Percentiles rank a stretch among this genome's conserved stretches.
Conservation (phyloP, 2,888 invertebrate species). For the Hyles lineata region DNA sequence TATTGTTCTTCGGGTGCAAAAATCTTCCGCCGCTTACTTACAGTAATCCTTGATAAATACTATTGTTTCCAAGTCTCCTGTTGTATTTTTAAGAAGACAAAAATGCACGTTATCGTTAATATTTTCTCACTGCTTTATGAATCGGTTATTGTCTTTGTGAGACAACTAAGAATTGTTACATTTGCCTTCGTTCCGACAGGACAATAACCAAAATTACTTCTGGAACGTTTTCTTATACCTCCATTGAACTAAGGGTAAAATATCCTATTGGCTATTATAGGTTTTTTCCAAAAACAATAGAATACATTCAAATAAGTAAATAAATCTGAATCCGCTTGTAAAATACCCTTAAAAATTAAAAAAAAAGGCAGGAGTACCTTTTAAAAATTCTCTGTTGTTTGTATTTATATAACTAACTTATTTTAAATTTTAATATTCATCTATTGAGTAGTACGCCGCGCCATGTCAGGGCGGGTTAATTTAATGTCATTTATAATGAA, state of each 20-base stretch:
- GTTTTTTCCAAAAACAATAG: not conserved
- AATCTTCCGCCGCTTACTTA: conserved; percentile 18
- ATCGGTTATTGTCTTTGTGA: conserved; percentile 48
- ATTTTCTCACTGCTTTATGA: conserved; percentile 43
- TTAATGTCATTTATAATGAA: conserved; percentile 5
- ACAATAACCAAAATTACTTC: conserved; percentile 25
- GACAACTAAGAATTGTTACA: conserved; percentile 37
- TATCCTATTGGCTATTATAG: not conserved
- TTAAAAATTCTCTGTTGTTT: not conserved
- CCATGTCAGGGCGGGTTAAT: not conserved
- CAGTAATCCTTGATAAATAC: conserved; percentile 27
- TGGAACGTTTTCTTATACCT: not conserved
- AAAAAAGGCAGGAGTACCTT: no score
- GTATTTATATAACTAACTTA: not conserved
- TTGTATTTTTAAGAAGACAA: conserved; percentile 26
- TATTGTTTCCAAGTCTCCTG: conserved; percentile 22
- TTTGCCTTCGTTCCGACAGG: conserved; percentile 27
- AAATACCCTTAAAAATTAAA: not conserved
- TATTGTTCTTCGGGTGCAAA: conserved; percentile 15
- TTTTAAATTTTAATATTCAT: not conserved
- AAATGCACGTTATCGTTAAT: conserved; percentile 29
- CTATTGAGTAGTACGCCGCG: not conserved
- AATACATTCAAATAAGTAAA: not conserved
- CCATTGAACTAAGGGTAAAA: not conserved
- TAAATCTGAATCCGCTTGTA: not conserved